These are phyloP conservation scores for Acholoe squamosa DNA, from an alignment of 2,888 invertebrate species.

Conservation along the genomic window DNA sequence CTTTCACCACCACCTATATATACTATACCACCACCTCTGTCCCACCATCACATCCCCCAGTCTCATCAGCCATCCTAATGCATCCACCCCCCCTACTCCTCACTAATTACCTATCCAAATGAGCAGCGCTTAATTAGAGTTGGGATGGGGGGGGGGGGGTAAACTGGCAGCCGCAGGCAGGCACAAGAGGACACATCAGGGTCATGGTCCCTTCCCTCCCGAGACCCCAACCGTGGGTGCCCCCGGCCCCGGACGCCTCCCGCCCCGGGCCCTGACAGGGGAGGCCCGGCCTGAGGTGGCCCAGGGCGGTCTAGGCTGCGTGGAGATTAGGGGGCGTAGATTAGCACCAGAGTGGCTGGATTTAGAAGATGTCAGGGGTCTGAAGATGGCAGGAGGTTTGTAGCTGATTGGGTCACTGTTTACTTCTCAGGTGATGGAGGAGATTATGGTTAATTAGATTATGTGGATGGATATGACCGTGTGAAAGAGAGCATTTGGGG, in stretches of 20 bases:
- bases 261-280: neutral
- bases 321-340: neutral
- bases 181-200: neutral
- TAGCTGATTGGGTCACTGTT: neutral
- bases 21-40: neutral
- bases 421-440: neutral
- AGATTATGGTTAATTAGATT: constrained; percentile 9
- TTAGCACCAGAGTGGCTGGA: neutral
- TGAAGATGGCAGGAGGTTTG: neutral
- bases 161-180: neutral
- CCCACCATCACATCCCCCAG: neutral
- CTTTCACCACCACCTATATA: neutral
- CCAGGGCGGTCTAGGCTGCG: neutral
- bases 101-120: constrained; percentile 18
- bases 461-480: neutral
- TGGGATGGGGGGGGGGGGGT: neutral
- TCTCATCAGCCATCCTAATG: neutral
- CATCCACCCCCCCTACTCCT: neutral
- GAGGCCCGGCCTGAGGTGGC: neutral
- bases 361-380: neutral
- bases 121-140: neutral
- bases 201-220: neutral
- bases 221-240: neutral
- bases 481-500: neutral
- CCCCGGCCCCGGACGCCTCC: neutral